Evolutionary conservation across 2,113 vertebrate species (phyloP), one percentile per base, ranked within the genome.

Genomic region (Apteryx mantelli): DNA sequence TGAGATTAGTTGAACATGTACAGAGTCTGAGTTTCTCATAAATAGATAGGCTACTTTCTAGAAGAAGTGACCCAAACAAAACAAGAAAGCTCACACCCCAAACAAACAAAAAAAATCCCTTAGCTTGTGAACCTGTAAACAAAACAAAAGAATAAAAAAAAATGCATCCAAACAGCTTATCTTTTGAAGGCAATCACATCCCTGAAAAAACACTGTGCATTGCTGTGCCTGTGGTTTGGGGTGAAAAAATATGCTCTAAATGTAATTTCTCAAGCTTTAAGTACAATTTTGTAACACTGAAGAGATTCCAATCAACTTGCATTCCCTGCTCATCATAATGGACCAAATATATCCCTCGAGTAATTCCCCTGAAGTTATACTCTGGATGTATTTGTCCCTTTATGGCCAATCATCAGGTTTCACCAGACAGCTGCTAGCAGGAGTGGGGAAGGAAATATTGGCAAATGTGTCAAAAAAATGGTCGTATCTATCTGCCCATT

Each of bases 391-490:
- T 83, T 88, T 84, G 84, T 75, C 65, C 79, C 18, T 91, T 91
- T 58, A 15, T 79, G 44, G 84, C 56, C 55, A 56, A 53, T 93
- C 87, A 53, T 52, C 7, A 4, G 48, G 65, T 91, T 94, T 94
- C 9, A 5, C 68, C 88, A 91, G 92, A 88, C 61, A 93, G 73
- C 65, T 89, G 71, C 61, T 89, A 95, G 92, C 73, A 86, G 50
- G 66, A 79, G 34, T 26, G 28, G n/a, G 44, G 52, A 81, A 89
- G 55, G n/a, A 87, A 93, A 88, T 95, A 94, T 68, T 73, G 92
- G 92, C 80, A 93, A 93, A 92, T 71, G 81, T 94, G 86, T 94
- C 83, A 92, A 88, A 92, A 91, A 96, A 91, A 48, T 93, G 68
- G 82, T 78, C 68, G 80, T 86, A 86, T 80, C 74, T 96, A 25